Base-by-base conservation (phyloP, 2,113 vertebrate genomes). In the Xiphias gladius region DNA sequence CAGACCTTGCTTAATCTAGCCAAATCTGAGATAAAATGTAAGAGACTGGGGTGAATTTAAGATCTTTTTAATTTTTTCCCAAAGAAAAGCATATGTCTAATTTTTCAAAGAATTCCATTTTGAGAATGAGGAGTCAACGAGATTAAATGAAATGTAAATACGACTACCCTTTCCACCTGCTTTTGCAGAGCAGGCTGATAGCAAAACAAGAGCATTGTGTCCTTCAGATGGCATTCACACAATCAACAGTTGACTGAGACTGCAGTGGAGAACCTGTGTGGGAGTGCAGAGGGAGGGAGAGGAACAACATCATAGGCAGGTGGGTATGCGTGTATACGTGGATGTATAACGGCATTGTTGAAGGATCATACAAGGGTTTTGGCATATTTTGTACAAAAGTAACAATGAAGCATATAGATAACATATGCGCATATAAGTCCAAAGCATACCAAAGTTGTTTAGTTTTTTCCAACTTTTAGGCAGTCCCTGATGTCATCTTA, bases 171-270 rank as follows among this genome's bases (percentile, higher is more conserved):
- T 62, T 35, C 35, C 1, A 20, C 50, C 72, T 30, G 59, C 55
- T 69, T 65, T 55, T 17, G 1, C 73, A 73, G 50, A 70, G 28
- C 26, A 28, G 59, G 64, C 54, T 80, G 65, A 68, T 35, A 68
- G 78, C 84, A 68, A 84, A 90, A 88, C 58, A 73, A 54, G 73
- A 89, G 73, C 22, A 64, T 17, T 1, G 37, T 84, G 87, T 79
- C 92, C 88, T 93, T 91, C 86, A 92, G 48, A 83, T 80, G 79
- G 61, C 84, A 86, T 89, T 88, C 73, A 88, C 82, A 63, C 57
- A 62, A 57, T 77, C 82, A 87, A 84, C 87, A 80, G 77, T 68
- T 86, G 52, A 86, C 35, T 79, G 52, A 41, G 59, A 71, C 76
- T 81, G 69, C 73, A 84, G 73, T 3, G 57, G 67, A 63, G 30